Base-by-base conservation (phyloP, 2,113 vertebrate genomes). In the Sisor rabdophorus region DNA sequence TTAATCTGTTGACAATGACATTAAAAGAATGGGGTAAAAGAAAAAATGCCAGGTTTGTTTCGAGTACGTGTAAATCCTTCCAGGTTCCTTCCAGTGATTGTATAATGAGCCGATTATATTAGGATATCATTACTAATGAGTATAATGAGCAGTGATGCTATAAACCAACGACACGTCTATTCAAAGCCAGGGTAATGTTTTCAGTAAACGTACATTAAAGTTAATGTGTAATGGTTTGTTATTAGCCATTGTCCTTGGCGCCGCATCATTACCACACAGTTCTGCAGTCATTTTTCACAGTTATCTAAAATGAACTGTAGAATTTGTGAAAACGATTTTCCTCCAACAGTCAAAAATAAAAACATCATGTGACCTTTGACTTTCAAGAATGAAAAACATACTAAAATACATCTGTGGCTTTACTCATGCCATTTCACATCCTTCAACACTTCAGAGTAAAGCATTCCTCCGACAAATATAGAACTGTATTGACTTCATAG, bases 1-100 rank as follows among this genome's bases (percentile, higher is more conserved):
- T 17, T 16, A 64, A 65, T 68, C 68, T 72, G 55, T 83, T 73
- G 81, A 52, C 55, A 71, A 74, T 47, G 73, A 78, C 75, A 77
- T 71, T 80, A 70, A 84, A 79, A 71, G 48, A 60, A 20, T 61
- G 55, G 61, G 59, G 40, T 2, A 36, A 44, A 30, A 26, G 5
- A 36, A 40, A 56, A 60, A 52, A 63, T 22, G 64, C 36, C 67
- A 56, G 48, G 13, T 71, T 68, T 60, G 28, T 68, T 82, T 73
- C 71, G 13, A 70, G 44, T 71, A 75, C 68, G 63, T 79, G 65
- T 17, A 74, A 79, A 81, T 44, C 77, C 73, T 52, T 71, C 47
- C 61, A 56, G 54, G 54, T 70, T 40, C 73, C 54, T 78, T 72
- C 70, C 67, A 24, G 15, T 47, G 53, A 73, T 56, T 83, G 71